Percentiles rank a stretch among this genome's conserved stretches.
These are phyloP conservation scores for Coelopa pilipes DNA, from an alignment of 2,888 invertebrate species.

Conservation along the genomic window DNA sequence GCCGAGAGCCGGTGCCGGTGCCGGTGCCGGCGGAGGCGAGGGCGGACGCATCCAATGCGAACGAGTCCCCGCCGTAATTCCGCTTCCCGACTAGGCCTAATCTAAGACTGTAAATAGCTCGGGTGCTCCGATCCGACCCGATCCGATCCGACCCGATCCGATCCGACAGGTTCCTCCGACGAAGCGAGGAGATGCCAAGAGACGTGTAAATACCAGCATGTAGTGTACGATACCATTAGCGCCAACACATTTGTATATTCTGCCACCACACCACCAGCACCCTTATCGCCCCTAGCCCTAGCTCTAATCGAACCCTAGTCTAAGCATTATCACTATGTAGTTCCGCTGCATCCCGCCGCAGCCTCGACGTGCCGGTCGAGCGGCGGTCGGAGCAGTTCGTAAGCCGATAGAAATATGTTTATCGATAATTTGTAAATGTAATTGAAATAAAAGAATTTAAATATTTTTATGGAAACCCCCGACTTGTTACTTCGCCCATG, in stretches of 20 bases:
- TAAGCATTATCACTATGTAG: no score
- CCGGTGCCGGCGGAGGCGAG: not conserved
- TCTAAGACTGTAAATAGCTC: no score
- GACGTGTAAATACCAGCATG: slow-evolving; percentile 3
- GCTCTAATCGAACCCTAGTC: not conserved
- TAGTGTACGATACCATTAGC: slow-evolving; percentile 5
- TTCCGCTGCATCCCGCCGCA: not conserved
- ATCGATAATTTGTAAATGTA: slow-evolving; percentile 29
- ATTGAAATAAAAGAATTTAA: slow-evolving; percentile 20
- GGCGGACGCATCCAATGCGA: not conserved
- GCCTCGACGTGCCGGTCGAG: no score
- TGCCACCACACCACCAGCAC: not conserved
- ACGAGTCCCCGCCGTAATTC: not conserved
- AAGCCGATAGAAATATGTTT: slow-evolving; percentile 14
- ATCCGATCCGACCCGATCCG: no score
- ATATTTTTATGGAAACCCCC: slow-evolving; percentile 11
- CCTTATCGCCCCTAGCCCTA: not conserved
- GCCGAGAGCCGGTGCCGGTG: not conserved
- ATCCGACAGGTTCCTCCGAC: not conserved
- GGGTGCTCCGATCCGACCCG: no score
- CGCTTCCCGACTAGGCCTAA: no score
- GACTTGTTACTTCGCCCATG: not conserved
- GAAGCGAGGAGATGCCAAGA: not conserved
- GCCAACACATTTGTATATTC: not conserved
- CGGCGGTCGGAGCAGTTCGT: no score